Evolutionary conservation across 92 coral and sea anemone genomes (phyloP).

Genomic region (Phenganax stokvisi): DNA sequence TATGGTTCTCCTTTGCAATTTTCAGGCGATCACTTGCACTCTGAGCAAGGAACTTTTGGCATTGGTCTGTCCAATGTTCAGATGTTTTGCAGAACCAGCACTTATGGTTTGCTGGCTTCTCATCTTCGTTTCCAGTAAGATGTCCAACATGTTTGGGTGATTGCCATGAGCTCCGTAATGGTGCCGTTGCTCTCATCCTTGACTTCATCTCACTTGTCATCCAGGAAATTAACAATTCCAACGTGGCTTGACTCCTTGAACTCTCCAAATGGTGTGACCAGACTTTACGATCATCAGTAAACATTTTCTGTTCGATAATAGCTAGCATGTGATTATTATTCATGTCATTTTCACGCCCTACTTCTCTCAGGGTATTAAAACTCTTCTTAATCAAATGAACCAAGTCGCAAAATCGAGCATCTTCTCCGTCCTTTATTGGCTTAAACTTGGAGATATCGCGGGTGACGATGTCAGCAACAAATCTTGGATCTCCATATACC

Average conservation of each 20-base stretch:
- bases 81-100: no score
- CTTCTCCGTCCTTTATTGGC: slow-evolving; percentile 27
- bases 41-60: slow-evolving; percentile 44
- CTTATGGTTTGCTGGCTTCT: slow-evolving; percentile 2
- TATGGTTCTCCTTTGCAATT: slow-evolving; percentile 49
- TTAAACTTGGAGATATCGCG: slow-evolving; percentile 11
- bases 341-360: slow-evolving; percentile 47
- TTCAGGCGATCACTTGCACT: slow-evolving; percentile 45
- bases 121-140: no score
- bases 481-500: background rate
- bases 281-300: slow-evolving; percentile 39
- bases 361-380: slow-evolving; percentile 43
- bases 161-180: slow-evolving; percentile 31
- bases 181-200: slow-evolving; percentile 47
- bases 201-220: no score
- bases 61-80: slow-evolving; percentile 55
- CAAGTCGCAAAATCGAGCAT: slow-evolving; percentile 33
- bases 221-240: slow-evolving; percentile 38
- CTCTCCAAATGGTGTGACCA: slow-evolving; percentile 48
- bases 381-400: slow-evolving; percentile 35
- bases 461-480: background rate
- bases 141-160: no score
- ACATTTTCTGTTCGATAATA: slow-evolving; percentile 43
- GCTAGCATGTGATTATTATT: slow-evolving; percentile 52
- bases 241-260: slow-evolving; percentile 15